Conservation (phyloP, 2,113 vertebrate species). For the Macroglossus sobrinus region DNA sequence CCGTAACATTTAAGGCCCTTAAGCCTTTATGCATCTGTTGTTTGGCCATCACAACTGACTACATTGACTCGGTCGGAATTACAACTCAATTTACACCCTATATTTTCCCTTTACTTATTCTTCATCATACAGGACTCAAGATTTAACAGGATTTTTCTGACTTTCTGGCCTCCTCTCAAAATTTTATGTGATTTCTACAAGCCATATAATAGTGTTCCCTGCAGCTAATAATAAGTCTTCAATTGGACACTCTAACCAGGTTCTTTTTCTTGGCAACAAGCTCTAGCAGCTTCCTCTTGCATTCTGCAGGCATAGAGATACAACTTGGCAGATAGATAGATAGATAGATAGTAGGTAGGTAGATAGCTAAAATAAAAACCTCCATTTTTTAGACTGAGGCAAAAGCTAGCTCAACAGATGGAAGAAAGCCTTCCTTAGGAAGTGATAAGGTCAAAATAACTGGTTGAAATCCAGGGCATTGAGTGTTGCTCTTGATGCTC, state of each 20-base stretch:
- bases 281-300: not conserved
- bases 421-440: not conserved
- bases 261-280: not conserved
- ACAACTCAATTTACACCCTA: conserved; percentile 57
- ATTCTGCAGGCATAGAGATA: not conserved
- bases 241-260: not conserved
- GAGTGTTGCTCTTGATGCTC: not conserved
- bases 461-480: not conserved
- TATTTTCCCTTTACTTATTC: conserved; percentile 38
- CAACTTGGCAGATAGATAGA: not conserved
- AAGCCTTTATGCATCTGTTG: conserved; percentile 24
- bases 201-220: not conserved
- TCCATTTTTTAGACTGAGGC: not conserved
- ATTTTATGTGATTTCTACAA: conserved; percentile 55
- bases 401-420: not conserved
- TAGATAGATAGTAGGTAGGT: no score
- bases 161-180: conserved; percentile 51
- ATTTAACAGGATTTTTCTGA: conserved; percentile 41
- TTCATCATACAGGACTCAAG: not conserved
- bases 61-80: conserved; percentile 27
- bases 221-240: conserved; percentile 32
- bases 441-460: not conserved
- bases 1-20: conserved; percentile 58
- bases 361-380: not conserved
- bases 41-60: conserved; percentile 12